Percentiles rank a stretch among this genome's conserved stretches.
Conservation (phyloP, 2,113 vertebrate species). For the Podarcis raffonei region DNA sequence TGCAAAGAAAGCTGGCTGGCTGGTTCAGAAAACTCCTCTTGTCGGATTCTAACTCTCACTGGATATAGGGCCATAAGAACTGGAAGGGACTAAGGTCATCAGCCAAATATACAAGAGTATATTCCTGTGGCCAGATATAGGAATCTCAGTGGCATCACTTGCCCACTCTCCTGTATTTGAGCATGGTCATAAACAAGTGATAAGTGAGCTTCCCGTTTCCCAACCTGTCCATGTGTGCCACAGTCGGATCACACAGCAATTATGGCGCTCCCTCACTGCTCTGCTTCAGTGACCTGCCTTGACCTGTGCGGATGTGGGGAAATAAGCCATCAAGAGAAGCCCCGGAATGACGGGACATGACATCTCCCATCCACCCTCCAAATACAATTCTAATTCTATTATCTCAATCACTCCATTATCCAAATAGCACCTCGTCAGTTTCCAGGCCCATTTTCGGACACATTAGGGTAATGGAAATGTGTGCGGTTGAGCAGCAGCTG, state of each 20-base stretch:
- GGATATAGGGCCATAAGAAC: too few relatives aligned
- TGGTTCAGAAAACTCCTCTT: too few relatives aligned
- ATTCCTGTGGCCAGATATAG: neutral
- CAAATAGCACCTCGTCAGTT: conserved; percentile 34
- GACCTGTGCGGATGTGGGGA: neutral
- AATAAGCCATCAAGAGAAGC: conserved; percentile 49
- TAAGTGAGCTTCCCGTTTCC: neutral
- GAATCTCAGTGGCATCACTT: neutral
- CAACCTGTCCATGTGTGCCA: neutral
- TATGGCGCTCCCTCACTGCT: neutral
- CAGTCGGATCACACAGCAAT: neutral
- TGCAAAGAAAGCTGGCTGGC: too few relatives aligned
- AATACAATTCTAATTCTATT: conserved; percentile 61
- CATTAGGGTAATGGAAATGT: conserved; percentile 43
- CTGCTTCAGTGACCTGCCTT: neutral
- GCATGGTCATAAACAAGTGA: neutral
- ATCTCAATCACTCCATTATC: conserved; percentile 57
- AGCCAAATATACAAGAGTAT: too few relatives aligned
- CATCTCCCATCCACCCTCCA: conserved; percentile 34
- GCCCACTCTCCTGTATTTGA: neutral
- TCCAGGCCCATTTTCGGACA: conserved; percentile 17
- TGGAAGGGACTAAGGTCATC: too few relatives aligned
- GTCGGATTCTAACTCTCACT: too few relatives aligned
- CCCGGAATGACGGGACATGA: conserved; percentile 38
- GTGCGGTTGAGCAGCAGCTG: conserved; percentile 29